Conservation (phyloP, 2,888 invertebrate genomes). For the Cephonodes hylas region DNA sequence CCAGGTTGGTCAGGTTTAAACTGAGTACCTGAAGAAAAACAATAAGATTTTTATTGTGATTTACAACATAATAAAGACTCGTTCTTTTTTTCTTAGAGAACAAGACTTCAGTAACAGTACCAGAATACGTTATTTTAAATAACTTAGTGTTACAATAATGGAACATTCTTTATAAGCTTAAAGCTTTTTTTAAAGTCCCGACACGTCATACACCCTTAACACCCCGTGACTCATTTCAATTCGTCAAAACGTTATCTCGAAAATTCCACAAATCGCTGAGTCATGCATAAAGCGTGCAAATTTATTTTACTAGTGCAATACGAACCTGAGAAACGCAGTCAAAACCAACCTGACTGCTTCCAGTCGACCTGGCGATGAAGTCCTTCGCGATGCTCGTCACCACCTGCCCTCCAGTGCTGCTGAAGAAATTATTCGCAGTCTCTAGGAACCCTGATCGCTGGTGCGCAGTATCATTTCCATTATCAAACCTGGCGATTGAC, state of each 20-base stretch:
- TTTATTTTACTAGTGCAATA: conserved; percentile 56
- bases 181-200: background rate
- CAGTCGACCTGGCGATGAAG: conserved; percentile 84
- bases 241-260: conserved; percentile 22
- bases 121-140: too few relatives aligned
- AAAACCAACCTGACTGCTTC: conserved; percentile 85
- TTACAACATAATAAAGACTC: too few relatives aligned
- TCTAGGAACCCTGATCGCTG: conserved; percentile 64
- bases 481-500: conserved; percentile 52
- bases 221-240: conserved; percentile 24
- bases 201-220: conserved; percentile 3
- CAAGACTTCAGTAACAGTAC: too few relatives aligned
- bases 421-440: conserved; percentile 66
- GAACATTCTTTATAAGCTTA: too few relatives aligned
- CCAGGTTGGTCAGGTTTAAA: conserved; percentile 89
- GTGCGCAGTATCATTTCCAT: conserved; percentile 53
- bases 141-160: too few relatives aligned
- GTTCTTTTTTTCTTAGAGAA: too few relatives aligned
- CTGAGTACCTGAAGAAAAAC: conserved; percentile 83
- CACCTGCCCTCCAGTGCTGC: conserved; percentile 75
- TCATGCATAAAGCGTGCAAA: conserved; percentile 58
- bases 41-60: background rate
- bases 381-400: conserved; percentile 84
- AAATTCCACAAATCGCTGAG: conserved; percentile 33
- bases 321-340: conserved; percentile 79